Conservation (phyloP, 1,140 invertebrate species). For the Drosophila novamexicana region DNA sequence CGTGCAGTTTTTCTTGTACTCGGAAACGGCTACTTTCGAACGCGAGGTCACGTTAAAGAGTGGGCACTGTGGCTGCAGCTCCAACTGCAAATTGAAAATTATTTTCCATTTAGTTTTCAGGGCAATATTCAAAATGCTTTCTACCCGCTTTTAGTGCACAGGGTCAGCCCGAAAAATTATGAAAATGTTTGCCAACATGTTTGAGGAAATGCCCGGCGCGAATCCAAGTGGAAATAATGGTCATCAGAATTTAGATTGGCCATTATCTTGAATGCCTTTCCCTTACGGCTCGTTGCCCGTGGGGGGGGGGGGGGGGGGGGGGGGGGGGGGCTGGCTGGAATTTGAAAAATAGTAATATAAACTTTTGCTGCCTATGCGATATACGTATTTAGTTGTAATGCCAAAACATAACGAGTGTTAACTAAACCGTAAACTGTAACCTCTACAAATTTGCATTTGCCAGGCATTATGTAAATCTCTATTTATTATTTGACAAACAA, state of each 20-base stretch:
- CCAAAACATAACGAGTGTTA: too few species aligned
- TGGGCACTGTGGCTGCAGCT: background rate
- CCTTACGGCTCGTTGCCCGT: conserved; percentile 4
- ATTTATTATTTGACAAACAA: too few species aligned
- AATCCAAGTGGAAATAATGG: conserved; percentile 47
- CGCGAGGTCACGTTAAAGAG: conserved; percentile 10
- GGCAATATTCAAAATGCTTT: conserved; percentile 37
- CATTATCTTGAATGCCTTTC: conserved; percentile 25
- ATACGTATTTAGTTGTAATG: conserved; percentile 7
- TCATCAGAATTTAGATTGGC: conserved; percentile 59
- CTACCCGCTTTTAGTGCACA: conserved; percentile 18
- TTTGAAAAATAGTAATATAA: background rate
- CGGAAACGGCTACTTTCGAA: conserved; percentile 25
- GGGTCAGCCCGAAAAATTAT: conserved; percentile 37
- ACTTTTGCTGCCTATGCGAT: conserved; percentile 4
- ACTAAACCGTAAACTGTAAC: background rate
- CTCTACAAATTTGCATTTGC: background rate
- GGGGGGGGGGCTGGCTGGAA: background rate
- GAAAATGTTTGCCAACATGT: conserved; percentile 42
- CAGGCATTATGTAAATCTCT: too few species aligned
- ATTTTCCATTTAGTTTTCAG: conserved; percentile 62
- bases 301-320: background rate
- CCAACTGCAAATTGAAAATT: conserved; percentile 73
- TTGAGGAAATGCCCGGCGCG: conserved; percentile 20
- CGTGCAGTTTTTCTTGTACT: conserved; percentile 30